Conservation (phyloP, 2,888 invertebrate genomes). For the Cerastoderma edule region DNA sequence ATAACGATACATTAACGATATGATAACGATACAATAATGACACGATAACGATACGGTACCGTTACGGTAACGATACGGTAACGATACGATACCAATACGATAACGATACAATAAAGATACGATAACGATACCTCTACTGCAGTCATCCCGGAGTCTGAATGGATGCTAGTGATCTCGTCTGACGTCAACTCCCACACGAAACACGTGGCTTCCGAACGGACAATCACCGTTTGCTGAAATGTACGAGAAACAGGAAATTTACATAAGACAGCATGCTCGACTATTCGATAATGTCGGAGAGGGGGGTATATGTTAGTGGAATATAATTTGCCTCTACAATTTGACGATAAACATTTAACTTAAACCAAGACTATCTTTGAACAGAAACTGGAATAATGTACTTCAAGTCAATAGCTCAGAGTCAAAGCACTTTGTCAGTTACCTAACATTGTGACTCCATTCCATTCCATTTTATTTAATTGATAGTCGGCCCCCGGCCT, state of each 20-base stretch:
- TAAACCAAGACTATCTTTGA: not conserved
- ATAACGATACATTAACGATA: not conserved
- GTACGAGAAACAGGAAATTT: not conserved
- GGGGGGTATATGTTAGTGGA: not conserved
- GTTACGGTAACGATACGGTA: not conserved
- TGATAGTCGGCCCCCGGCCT: too few relatives aligned
- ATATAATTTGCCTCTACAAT: not conserved
- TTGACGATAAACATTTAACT: not conserved
- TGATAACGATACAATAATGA: not conserved
- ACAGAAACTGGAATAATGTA: not conserved
- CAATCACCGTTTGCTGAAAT: constrained; percentile 31
- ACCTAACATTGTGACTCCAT: too few relatives aligned
- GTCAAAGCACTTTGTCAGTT: too few relatives aligned
- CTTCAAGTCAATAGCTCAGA: not conserved
- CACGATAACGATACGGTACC: not conserved
- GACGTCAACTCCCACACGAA: constrained; percentile 44
- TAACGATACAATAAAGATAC: not conserved
- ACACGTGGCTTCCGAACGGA: constrained; percentile 26
- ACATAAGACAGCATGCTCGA: not conserved
- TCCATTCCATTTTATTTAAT: too few relatives aligned
- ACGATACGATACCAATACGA: not conserved
- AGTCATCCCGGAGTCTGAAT: constrained; percentile 42
- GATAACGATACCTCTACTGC: constrained; percentile 46
- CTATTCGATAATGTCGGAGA: not conserved
- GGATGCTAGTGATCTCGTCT: constrained; percentile 29